Evolutionary conservation across 2,113 vertebrate species (phyloP).

Genomic region (Nothoprocta perdicaria): DNA sequence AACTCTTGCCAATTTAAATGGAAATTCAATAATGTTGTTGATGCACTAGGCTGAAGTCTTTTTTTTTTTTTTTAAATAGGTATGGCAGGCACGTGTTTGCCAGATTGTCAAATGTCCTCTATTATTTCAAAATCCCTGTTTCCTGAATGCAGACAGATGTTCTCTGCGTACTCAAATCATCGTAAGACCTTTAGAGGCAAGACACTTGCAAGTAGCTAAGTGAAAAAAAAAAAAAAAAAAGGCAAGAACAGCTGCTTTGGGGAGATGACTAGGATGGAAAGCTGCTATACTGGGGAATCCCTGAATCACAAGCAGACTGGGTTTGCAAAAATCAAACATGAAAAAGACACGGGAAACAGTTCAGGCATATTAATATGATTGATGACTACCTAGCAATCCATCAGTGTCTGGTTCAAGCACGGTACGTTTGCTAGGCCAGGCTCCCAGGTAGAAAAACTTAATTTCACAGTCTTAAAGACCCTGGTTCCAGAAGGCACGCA

Average conservation of each 20-base stretch:
- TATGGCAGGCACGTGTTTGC: not conserved
- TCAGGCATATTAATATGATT: not conserved
- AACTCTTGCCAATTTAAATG: not conserved
- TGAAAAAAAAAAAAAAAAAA: not conserved
- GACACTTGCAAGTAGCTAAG: not conserved
- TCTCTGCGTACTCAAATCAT: not conserved
- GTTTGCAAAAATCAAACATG: not conserved
- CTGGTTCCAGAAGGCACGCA: not conserved
- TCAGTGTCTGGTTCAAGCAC: not conserved
- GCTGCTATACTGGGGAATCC: not conserved
- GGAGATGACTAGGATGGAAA: not conserved
- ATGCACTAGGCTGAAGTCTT: rapidly evolving
- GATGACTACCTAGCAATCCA: not conserved
- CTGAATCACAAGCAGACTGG: not conserved
- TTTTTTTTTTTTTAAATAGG: not conserved
- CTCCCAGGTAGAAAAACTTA: not conserved
- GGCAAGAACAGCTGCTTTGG: not conserved
- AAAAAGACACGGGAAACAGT: not conserved
- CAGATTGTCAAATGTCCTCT: not conserved
- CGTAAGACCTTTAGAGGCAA: not conserved
- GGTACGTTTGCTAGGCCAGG: not conserved
- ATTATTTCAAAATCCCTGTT: not conserved
- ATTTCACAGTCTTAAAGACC: not conserved
- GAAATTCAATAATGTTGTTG: not conserved
- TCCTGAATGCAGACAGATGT: not conserved